phyloP scores from a whole-genome alignment of 1,140 invertebrate genomes.

The Brachionus manjavacas region DNA sequence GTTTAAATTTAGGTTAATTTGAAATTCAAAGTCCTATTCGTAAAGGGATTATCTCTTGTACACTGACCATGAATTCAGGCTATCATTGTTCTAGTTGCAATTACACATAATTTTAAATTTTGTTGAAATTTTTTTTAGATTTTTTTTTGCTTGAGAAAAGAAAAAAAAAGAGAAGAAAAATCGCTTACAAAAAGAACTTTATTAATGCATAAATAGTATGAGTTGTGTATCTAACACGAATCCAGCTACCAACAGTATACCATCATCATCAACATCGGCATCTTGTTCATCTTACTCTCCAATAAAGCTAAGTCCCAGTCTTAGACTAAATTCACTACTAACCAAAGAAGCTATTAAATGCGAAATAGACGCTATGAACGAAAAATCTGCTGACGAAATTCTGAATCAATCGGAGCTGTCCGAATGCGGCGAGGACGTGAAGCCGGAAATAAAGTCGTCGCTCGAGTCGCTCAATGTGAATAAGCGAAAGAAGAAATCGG shows the following conservation, averaged over 20 bases:
- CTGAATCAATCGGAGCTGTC: neutral
- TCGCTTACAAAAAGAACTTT: neutral
- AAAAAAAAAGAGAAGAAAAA: conserved; percentile 3
- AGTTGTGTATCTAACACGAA: conserved; percentile 30
- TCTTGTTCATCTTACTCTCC: conserved; percentile 21
- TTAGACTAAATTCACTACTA: neutral
- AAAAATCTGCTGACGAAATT: neutral
- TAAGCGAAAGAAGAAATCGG: conserved; percentile 24
- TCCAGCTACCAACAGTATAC: conserved; percentile 11
- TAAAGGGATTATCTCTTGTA: conserved; percentile 25
- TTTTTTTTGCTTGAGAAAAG: neutral
- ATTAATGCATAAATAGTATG: conserved; percentile 28
- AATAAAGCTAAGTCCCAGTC: neutral
- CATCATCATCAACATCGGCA: conserved; percentile 16
- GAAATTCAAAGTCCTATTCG: neutral
- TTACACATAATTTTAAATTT: neutral
- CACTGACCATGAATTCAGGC: conserved; percentile 7
- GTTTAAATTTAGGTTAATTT: conserved; percentile 32
- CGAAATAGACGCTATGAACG: neutral
- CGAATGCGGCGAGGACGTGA: neutral
- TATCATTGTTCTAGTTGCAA: conserved; percentile 6
- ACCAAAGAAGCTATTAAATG: neutral
- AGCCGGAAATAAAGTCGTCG: neutral
- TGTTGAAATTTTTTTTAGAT: neutral
- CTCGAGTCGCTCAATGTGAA: conserved; percentile 8